phyloP scores from a whole-genome alignment of 2,888 invertebrate genomes.

The Lutraria lutraria region DNA sequence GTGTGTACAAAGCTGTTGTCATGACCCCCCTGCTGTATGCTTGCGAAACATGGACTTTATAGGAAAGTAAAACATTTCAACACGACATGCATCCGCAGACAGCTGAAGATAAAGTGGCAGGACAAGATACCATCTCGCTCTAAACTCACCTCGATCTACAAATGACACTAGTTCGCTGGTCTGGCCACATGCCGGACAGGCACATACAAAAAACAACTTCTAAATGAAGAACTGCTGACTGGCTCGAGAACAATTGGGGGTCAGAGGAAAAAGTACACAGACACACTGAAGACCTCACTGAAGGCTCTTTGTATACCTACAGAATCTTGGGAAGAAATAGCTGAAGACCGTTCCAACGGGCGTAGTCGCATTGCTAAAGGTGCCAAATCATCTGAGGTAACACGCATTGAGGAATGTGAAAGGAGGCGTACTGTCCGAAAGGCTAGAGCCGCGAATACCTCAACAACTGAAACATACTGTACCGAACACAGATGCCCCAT shows the following conservation, averaged over 20 bases:
- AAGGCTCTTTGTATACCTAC: too few species aligned
- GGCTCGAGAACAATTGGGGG: constrained; percentile 1
- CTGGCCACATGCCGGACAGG: too few species aligned
- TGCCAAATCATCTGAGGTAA: background rate
- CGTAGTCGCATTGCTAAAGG: background rate
- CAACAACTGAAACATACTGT: background rate
- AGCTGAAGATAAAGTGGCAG: too few species aligned
- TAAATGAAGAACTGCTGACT: constrained; percentile 10
- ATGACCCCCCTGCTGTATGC: constrained; percentile 3
- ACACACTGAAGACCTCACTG: too few species aligned
- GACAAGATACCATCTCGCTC: too few species aligned
- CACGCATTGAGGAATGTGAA: too few species aligned
- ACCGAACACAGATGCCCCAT: constrained; percentile 2
- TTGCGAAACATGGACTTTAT: constrained; percentile 37
- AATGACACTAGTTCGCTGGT: too few species aligned
- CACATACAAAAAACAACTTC: too few species aligned
- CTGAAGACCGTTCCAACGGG: constrained; percentile 15
- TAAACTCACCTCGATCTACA: too few species aligned
- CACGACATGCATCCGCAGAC: too few species aligned
- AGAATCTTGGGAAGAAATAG: too few species aligned
- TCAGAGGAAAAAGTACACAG: constrained; percentile 29
- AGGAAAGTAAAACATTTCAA: too few species aligned
- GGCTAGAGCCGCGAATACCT: background rate
- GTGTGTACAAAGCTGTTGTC: constrained; percentile 15
- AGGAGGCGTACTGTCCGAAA: constrained; percentile 10